These are phyloP conservation scores for Baccha elongata DNA, from an alignment of 2,888 invertebrate species.

Conservation along the genomic window DNA sequence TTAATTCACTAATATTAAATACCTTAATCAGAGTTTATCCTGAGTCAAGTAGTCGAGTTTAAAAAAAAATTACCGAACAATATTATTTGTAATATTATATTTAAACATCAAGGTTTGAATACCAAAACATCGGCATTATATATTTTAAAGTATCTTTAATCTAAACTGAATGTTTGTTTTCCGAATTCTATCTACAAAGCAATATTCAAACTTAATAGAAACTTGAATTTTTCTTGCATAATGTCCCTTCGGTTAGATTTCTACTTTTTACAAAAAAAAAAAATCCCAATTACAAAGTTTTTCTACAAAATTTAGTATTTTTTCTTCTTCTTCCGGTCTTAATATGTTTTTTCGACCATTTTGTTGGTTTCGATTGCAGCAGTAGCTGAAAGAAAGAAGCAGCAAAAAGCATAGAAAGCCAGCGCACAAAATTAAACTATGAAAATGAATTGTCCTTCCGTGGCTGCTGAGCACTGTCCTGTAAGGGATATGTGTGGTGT, in stretches of 20 bases:
- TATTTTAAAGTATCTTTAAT: no score
- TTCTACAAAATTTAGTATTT: conserved; percentile 38
- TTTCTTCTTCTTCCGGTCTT: neutral
- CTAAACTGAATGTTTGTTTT: neutral
- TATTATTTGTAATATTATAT: no score
- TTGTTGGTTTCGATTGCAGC: conserved; percentile 51
- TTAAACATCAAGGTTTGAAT: no score
- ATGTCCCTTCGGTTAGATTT: conserved; percentile 41
- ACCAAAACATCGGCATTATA: neutral
- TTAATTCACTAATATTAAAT: no score
- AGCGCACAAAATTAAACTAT: conserved; percentile 71
- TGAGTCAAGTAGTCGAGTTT: no score
- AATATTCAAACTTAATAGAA: conserved; percentile 42
- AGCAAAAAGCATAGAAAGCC: conserved; percentile 10
- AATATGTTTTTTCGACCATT: conserved; percentile 7
- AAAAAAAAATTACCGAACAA: no score
- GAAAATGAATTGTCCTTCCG: conserved; percentile 74
- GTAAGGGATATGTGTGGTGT: conserved; percentile 42
- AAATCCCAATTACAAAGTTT: conserved; percentile 68
- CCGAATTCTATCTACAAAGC: neutral
- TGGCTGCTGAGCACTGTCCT: conserved; percentile 63
- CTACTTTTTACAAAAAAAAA: conserved; percentile 43
- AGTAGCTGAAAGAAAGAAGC: conserved; percentile 20
- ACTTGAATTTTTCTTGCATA: conserved; percentile 36
- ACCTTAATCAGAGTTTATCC: no score